These are phyloP conservation scores for Brachionus asplanchnoidis DNA, from an alignment of 1,140 invertebrate genomes.

Conservation along the genomic window DNA sequence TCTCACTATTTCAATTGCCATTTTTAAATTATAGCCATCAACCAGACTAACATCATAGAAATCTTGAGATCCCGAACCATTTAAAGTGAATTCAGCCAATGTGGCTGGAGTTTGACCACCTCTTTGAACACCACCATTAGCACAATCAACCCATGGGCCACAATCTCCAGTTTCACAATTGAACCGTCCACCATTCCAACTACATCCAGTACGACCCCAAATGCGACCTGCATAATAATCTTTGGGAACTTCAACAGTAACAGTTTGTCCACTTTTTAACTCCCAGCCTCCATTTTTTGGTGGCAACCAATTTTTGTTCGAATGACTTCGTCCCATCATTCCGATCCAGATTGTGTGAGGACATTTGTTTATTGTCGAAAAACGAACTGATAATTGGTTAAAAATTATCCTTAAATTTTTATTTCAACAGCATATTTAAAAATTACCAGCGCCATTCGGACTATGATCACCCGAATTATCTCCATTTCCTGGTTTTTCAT, in stretches of 20 bases:
- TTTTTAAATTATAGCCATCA: constrained; percentile 1
- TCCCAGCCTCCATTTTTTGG: neutral
- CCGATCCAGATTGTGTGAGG: neutral
- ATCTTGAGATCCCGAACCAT: neutral
- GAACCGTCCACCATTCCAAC: neutral
- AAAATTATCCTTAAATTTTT: neutral
- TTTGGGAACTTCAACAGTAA: neutral
- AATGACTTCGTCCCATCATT: neutral
- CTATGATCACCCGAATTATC: neutral
- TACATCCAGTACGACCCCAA: neutral
- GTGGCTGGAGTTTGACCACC: constrained; percentile 32
- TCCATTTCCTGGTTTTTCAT: neutral
- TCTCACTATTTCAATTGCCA: neutral
- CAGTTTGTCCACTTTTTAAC: neutral
- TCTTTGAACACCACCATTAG: neutral
- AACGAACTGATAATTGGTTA: neutral
- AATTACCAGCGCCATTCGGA: too few relatives aligned
- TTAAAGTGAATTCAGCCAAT: constrained; percentile 9
- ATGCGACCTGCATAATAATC: neutral
- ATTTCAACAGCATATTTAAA: neutral
- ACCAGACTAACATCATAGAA: constrained; percentile 7
- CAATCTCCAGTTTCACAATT: neutral
- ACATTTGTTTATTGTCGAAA: neutral
- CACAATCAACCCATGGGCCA: neutral
- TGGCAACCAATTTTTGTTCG: neutral